Base-by-base conservation (phyloP, 2,888 invertebrate genomes). In the Melieria omissa region DNA sequence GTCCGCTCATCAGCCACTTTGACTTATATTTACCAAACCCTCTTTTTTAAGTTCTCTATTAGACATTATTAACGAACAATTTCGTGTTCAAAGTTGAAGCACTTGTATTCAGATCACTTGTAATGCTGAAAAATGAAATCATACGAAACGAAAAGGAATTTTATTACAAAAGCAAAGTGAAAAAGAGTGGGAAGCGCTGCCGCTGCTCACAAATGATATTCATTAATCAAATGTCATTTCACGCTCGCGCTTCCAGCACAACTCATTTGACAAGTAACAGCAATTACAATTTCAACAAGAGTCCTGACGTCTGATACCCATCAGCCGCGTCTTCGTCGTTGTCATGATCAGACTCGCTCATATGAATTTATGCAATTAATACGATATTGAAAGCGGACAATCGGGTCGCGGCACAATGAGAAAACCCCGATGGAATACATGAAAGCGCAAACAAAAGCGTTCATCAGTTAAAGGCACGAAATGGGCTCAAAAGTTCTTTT, bases 181-280 rank as follows among this genome's bases (percentile, higher is more conserved):
- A 29, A 29, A 29, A 29, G 29, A 29, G 29, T 29, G 3, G 29
- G 29, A 29, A 29, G 29, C 29, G 29, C 2, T 29, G 29, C 3
- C 29, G 29, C 29, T 29, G 29, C 29, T 67, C 60, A 67, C 60
- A 67, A 61, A 42, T 52, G 60, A 61, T 5, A 42, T 67, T 67
- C 67, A 67, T 67, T 67, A 67, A 67, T 67, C 60, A 67, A 67
- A 52, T 67, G 49, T 42, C 5, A 60, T 44, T 60, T 52, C 64
- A 54, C 64, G 64, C 54, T 65, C 54, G 52, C 42, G 64, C 64
- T 65, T 60, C 49, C 52, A 67, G 52, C 47, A 3, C 46, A 47
- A 63, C 69, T 55, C 10, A 69, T 69, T 69, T 63, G 69, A 69
- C 69, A 69, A 69, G 69, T 55, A 69, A 69, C 63, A 69, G 57